Conservation (phyloP, 2,888 invertebrate genomes). For the Labia minor region DNA sequence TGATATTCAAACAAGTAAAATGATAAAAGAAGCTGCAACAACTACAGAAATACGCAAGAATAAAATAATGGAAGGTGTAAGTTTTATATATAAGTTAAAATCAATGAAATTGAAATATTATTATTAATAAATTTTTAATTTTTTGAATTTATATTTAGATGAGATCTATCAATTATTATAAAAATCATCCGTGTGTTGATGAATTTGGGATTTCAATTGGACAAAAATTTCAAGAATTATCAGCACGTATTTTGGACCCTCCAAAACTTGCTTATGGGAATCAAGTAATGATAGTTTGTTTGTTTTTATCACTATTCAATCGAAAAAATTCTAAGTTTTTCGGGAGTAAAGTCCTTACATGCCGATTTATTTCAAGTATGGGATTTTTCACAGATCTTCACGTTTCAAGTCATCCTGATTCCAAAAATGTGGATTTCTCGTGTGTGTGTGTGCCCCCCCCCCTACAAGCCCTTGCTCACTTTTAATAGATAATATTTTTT, state of each 20-base stretch:
- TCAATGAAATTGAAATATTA: neutral
- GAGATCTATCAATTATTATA: constrained; percentile 31
- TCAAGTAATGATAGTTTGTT: no score
- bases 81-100: constrained; percentile 26
- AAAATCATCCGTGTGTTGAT: constrained; percentile 46
- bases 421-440: no score
- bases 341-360: no score
- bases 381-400: no score
- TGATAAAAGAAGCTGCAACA: constrained; percentile 81
- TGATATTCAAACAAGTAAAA: constrained; percentile 68
- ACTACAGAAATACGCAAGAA: constrained; percentile 60
- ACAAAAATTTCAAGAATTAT: constrained; percentile 59
- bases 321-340: no score
- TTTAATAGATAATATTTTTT: no score
- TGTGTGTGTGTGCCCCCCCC: no score
- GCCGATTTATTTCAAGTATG: no score
- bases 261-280: constrained; percentile 61
- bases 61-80: constrained; percentile 67
- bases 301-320: no score
- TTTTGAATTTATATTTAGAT: constrained; percentile 29
- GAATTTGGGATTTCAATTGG: constrained; percentile 74
- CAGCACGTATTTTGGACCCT: constrained; percentile 65
- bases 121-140: neutral
- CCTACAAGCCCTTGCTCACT: no score
- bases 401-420: no score